A percentile compares a stretch with the other conserved stretches of the same genome.
These are phyloP conservation scores for Temnothorax curvispinosus DNA, from an alignment of 1,140 invertebrate genomes.

Conservation along the genomic window DNA sequence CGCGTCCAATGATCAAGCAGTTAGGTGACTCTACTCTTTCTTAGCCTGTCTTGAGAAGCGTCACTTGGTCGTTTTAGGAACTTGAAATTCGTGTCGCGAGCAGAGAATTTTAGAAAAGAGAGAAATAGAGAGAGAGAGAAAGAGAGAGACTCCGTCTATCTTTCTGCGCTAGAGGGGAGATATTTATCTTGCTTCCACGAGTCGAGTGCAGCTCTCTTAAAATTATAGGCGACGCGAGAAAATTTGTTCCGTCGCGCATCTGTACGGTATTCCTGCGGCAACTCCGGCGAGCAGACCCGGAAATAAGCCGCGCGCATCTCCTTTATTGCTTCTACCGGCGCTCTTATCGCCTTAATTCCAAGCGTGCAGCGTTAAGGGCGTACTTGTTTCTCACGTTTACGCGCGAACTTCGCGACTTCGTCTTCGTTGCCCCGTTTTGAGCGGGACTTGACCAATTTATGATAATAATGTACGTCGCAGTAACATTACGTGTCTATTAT, in stretches of 20 bases:
- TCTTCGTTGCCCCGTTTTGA: too few relatives aligned
- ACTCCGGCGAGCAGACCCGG: constrained; percentile 1
- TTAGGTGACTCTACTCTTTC: constrained; percentile 32
- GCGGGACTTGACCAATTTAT: constrained; percentile 43
- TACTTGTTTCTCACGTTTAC: constrained; percentile 42
- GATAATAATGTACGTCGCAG: background rate
- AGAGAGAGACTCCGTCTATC: background rate
- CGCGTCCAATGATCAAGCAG: constrained; percentile 48
- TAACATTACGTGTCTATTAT: background rate
- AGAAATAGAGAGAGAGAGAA: background rate
- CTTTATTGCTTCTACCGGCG: constrained; percentile 60
- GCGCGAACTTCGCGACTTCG: constrained; percentile 40
- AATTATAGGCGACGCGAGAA: constrained; percentile 65
- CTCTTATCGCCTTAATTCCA: constrained; percentile 62
- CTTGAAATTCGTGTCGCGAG: constrained; percentile 55
- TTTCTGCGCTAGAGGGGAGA: constrained; percentile 15
- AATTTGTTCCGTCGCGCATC: constrained; percentile 62
- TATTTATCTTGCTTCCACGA: constrained; percentile 68
- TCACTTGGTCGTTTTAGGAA: background rate
- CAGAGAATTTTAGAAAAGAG: constrained; percentile 34
- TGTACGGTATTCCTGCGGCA: constrained; percentile 21
- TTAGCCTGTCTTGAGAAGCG: constrained; percentile 37
- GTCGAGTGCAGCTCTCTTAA: constrained; percentile 34
- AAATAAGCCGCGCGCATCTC: constrained; percentile 57
- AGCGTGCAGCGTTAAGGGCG: constrained; percentile 5